Percentiles rank a stretch among this genome's conserved stretches.
Conservation (phyloP, 2,113 vertebrate genomes). For the Microcebus tavaratra region DNA sequence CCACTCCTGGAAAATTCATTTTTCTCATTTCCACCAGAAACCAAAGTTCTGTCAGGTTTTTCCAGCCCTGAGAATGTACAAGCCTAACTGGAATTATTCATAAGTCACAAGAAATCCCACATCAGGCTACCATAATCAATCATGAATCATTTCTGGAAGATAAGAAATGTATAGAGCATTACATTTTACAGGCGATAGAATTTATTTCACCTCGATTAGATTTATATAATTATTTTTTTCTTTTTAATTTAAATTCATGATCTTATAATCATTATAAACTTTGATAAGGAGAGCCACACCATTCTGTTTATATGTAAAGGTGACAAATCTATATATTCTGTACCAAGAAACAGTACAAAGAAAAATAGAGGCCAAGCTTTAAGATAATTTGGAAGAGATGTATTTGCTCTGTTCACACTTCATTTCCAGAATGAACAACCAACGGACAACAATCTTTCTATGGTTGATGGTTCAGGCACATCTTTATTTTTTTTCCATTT, state of each 20-base stretch:
- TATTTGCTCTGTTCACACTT: background rate
- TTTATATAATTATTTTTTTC: background rate
- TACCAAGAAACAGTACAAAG: background rate
- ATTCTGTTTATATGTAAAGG: background rate
- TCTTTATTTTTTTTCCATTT: background rate
- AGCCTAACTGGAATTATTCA: background rate
- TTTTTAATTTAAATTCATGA: background rate
- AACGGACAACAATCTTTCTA: background rate
- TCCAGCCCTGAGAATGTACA: background rate
- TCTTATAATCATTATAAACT: background rate
- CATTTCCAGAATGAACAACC: background rate
- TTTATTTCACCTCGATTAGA: background rate
- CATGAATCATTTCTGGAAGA: background rate
- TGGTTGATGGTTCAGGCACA: background rate
- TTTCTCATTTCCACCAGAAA: background rate
- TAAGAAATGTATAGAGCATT: background rate
- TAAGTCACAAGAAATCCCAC: background rate
- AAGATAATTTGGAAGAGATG: background rate
- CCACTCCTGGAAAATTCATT: background rate
- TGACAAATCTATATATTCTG: background rate
- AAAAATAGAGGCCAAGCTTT: accelerated
- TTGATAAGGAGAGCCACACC: background rate
- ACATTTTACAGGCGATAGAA: background rate
- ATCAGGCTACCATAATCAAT: background rate
- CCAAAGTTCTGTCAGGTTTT: background rate